Evolutionary conservation across 2,113 vertebrate genomes (phyloP), one percentile per base, ranked within the genome.

Genomic region (Gnathonemus echidnorhynchus): DNA sequence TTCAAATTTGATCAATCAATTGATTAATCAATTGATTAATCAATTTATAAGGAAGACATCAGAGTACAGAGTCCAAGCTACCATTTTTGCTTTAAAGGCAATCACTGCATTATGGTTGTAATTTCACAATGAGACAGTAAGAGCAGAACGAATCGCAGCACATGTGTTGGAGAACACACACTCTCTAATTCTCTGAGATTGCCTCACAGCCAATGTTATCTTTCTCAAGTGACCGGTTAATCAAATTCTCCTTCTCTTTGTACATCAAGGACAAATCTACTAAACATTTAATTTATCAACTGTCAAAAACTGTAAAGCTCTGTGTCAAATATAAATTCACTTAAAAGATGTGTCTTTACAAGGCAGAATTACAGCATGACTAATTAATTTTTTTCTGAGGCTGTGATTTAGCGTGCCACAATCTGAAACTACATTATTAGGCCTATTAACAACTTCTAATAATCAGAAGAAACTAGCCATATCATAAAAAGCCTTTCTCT

Each of bases 151-250:
- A 21, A 48, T 10, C 35, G 24, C 53, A 19, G 31, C n/a, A 45
- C 53, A 27, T 24, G n/a, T n/a, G 56, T 66, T 35, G 58, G 62
- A 86, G 45, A 52, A 35, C 9, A 27, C 2, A 27, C 39, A 19
- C 27, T 70, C 35, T 15, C 46, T 39, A 66, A 70, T 8, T 66
- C 45, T 49, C 85, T 49, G n/a, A 31, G 10, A 49, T 31, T 87
- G 52, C 58, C 31, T 53, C 52, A n/a, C 50, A 62, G 42, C 89
- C 84, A 66, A 70, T 70, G 58, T 45, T 42, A 17, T 52, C 27
- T 17, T 48, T 17, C 85, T 31, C 89, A 87, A 86, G 84, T 27
- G 27, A 58, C 88, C 56, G 70, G 31, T 56, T 74, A 90, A 87
- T 87, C 66, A n/a, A 87, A 90, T 87, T 27, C 89, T 66, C 24